These are phyloP conservation scores for Aricia agestis DNA, from an alignment of 1,140 invertebrate species.

Conservation along the genomic window DNA sequence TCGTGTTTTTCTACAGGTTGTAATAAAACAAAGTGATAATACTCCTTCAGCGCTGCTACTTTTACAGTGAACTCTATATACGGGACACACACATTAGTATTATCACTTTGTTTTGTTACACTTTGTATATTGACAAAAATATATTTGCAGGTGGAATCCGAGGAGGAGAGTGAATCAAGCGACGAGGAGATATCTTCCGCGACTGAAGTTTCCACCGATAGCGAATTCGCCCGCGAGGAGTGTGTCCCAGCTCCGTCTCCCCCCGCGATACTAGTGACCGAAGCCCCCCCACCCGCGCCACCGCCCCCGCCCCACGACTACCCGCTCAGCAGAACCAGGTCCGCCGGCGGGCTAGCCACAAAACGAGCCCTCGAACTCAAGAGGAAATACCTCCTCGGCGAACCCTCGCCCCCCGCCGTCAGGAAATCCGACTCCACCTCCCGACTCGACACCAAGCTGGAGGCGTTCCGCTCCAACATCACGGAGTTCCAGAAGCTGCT, in stretches of 20 bases:
- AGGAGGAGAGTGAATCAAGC: constrained; percentile 79
- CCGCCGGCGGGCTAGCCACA: constrained; percentile 89
- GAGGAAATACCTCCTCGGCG: constrained; percentile 87
- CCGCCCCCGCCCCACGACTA: constrained; percentile 83
- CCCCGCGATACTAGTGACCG: constrained; percentile 52
- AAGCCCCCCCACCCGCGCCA: constrained; percentile 73
- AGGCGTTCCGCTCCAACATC: constrained; percentile 89
- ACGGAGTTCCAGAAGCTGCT: constrained; percentile 92
- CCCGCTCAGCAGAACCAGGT: constrained; percentile 86
- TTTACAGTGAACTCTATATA: neutral
- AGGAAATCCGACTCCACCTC: constrained; percentile 91
- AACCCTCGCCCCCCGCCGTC: constrained; percentile 78
- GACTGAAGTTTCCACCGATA: constrained; percentile 93
- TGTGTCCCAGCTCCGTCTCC: constrained; percentile 77
- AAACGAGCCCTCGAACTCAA: constrained; percentile 91
- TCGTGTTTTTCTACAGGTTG: too few species aligned
- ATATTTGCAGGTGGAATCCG: constrained; percentile 79
- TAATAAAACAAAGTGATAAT: too few species aligned
- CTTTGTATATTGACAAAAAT: neutral
- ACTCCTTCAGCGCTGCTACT: too few species aligned
- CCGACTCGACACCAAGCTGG: constrained; percentile 88
- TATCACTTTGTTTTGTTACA: neutral
- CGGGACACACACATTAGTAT: neutral
- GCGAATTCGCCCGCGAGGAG: constrained; percentile 91
- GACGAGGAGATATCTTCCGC: constrained; percentile 87